Conservation (phyloP, 1,140 invertebrate genomes). For the Drosophila willistoni region DNA sequence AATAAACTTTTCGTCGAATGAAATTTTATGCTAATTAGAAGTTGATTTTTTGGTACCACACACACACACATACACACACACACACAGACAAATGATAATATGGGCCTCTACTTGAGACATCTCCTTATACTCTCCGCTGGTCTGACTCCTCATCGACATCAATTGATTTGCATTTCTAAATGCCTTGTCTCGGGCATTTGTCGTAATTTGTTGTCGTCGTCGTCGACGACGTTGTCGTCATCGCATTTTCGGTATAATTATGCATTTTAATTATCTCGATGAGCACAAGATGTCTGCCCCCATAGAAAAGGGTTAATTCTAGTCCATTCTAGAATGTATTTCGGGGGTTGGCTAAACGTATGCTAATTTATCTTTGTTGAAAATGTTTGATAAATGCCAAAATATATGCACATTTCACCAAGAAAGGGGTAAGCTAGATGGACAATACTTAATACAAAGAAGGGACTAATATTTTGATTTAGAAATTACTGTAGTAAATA, state of each 20-base stretch:
- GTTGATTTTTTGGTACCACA: constrained; percentile 72
- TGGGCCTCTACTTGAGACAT: constrained; percentile 71
- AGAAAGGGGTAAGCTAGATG: not conserved
- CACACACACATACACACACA: constrained; percentile 53
- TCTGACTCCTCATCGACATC: constrained; percentile 21
- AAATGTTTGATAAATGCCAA: not conserved
- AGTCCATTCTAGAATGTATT: constrained; percentile 22
- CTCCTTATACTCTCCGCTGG: not conserved
- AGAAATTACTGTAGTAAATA: too few relatives aligned
- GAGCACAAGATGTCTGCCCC: constrained; percentile 39
- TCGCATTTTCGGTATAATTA: constrained; percentile 80
- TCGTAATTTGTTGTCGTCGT: constrained; percentile 67
- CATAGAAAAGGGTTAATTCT: constrained; percentile 65
- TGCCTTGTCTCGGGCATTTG: constrained; percentile 70
- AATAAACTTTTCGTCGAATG: constrained; percentile 80
- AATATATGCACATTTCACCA: not conserved
- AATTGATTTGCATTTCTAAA: constrained; percentile 81
- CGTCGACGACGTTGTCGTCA: constrained; percentile 56
- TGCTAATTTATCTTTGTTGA: constrained; percentile 74
- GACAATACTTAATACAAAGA: not conserved
- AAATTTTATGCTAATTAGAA: constrained; percentile 81
- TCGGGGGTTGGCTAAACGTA: constrained; percentile 60
- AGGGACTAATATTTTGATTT: not conserved
- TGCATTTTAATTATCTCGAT: constrained; percentile 79
- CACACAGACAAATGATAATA: constrained; percentile 69